Percentiles rank a stretch among this genome's conserved stretches.
Conservation (phyloP, 2,888 invertebrate species). For the Agonopterix subpropinquella region DNA sequence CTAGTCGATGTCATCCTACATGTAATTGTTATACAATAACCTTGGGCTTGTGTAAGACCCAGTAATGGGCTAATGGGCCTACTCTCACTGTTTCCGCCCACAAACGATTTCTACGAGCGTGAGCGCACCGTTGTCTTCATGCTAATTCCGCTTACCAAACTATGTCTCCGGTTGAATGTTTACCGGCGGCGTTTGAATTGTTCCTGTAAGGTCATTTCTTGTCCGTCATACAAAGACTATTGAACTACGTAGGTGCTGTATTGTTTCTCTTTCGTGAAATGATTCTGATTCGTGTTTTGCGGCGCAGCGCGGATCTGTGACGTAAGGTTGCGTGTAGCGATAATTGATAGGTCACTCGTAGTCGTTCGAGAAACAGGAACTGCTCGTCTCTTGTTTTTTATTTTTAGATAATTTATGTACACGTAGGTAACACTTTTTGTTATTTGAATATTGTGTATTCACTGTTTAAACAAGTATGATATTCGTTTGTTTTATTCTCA, state of each 20-base stretch:
- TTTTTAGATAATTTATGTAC: too few species aligned
- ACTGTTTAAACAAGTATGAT: too few species aligned
- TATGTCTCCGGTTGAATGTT: conserved; percentile 24
- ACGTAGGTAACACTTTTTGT: too few species aligned
- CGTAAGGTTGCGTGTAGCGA: neutral
- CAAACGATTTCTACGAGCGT: conserved; percentile 27
- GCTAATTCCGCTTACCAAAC: conserved; percentile 31
- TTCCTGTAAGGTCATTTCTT: conserved; percentile 19
- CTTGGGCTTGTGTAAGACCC: conserved; percentile 35
- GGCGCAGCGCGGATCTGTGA: too few species aligned
- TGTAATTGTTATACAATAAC: conserved; percentile 35
- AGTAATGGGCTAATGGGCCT: conserved; percentile 26
- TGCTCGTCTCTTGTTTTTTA: neutral
- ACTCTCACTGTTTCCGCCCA: conserved; percentile 48
- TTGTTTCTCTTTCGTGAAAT: too few species aligned
- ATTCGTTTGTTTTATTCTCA: too few species aligned
- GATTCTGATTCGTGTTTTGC: too few species aligned
- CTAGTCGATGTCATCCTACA: conserved; percentile 32
- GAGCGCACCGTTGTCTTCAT: conserved; percentile 31
- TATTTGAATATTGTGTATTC: too few species aligned
- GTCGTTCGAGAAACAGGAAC: neutral
- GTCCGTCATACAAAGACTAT: conserved; percentile 9
- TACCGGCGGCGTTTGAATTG: conserved; percentile 26
- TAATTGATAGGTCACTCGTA: neutral
- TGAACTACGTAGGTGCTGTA: too few species aligned